These are phyloP conservation scores for Meriones psammophilus DNA, from an alignment of 2,797 vertebrate genomes.

Conservation along the genomic window DNA sequence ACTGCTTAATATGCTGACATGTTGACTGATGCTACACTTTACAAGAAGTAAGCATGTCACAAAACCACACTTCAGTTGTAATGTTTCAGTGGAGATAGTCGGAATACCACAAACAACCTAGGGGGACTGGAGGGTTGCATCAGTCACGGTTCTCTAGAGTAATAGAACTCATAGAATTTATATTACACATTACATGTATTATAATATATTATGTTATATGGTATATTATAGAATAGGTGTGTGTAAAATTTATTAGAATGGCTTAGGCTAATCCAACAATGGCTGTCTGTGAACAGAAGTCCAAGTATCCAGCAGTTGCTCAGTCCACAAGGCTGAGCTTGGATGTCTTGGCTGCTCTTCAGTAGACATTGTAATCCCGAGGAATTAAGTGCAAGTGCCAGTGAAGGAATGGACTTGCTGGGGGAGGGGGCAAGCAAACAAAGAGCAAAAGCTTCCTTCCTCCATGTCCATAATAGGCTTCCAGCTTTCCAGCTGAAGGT, in stretches of 20 bases:
- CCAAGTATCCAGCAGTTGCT: neutral
- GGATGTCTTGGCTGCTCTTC: neutral
- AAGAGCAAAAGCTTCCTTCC: neutral
- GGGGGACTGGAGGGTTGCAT: no score
- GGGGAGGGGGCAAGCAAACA: no score
- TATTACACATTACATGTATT: neutral
- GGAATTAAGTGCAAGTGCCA: neutral
- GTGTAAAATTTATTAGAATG: neutral
- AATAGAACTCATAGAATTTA: neutral
- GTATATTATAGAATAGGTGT: neutral
- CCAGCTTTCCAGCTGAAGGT: no score
- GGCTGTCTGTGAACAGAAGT: neutral
- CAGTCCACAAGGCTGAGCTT: neutral
- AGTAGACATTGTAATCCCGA: neutral
- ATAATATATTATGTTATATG: neutral
- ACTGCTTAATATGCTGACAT: neutral
- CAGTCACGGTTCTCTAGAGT: neutral
- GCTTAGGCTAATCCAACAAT: neutral
- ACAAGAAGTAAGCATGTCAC: neutral
- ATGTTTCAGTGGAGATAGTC: neutral
- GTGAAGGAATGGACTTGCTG: neutral
- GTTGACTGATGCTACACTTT: neutral
- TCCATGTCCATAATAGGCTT: neutral
- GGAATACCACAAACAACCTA: neutral
- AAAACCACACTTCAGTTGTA: neutral